These are phyloP conservation scores for Drosophila bocki DNA, from an alignment of 1,140 invertebrate genomes.

Conservation along the genomic window DNA sequence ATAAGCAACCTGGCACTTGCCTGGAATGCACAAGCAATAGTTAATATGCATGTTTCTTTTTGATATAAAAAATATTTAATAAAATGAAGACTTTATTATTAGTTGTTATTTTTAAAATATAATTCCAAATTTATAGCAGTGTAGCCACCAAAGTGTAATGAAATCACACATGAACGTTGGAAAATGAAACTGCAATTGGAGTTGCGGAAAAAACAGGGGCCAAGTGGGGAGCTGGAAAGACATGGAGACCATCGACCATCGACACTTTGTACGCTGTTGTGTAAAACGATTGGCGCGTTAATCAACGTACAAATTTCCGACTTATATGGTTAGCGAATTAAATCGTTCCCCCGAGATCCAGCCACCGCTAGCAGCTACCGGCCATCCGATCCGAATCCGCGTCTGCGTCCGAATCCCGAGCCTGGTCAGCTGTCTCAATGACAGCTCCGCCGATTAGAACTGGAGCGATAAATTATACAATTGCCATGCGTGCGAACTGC, in stretches of 20 bases:
- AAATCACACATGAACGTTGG: conserved; percentile 69
- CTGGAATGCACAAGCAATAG: neutral
- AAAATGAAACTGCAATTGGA: conserved; percentile 37
- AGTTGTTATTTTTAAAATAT: neutral
- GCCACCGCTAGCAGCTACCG: conserved; percentile 2
- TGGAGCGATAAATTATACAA: conserved; percentile 83
- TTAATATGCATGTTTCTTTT: neutral
- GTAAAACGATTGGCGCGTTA: conserved; percentile 83
- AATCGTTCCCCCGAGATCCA: conserved; percentile 79
- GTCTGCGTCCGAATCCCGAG: conserved; percentile 3
- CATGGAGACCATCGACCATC: conserved; percentile 68
- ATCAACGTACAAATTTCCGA: conserved; percentile 83
- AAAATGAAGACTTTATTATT: neutral
- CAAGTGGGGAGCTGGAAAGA: conserved; percentile 2
- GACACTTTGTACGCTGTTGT: conserved; percentile 78
- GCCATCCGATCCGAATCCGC: conserved; percentile 5
- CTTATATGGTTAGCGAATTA: conserved; percentile 81
- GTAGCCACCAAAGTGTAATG: conserved; percentile 65
- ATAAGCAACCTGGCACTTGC: too few species aligned
- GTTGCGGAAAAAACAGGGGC: neutral
- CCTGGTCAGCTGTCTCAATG: conserved; percentile 51
- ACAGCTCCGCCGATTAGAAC: conserved; percentile 79
- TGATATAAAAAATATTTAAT: neutral
- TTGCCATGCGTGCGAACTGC: conserved; percentile 76
- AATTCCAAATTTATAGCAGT: neutral